These are phyloP conservation scores for Zaprionus gabonicus DNA, from an alignment of 1,140 invertebrate genomes.

Conservation along the genomic window DNA sequence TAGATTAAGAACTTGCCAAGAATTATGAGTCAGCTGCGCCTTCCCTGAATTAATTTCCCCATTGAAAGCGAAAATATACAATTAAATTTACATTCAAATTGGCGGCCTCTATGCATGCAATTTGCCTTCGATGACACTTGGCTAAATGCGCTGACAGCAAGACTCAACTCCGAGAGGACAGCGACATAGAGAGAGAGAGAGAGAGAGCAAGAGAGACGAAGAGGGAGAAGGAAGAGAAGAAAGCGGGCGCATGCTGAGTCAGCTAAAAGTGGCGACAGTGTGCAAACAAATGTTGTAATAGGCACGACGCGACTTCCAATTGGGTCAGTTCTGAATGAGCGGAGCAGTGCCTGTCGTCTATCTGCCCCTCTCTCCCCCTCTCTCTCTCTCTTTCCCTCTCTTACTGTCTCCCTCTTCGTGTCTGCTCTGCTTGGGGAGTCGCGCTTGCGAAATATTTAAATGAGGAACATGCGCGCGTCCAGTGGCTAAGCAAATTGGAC, in stretches of 20 bases:
- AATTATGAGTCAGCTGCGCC: conserved; percentile 17
- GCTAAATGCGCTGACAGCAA: conserved; percentile 28
- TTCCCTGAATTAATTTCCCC: conserved; percentile 13
- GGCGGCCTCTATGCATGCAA: conserved; percentile 8
- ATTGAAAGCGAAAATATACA: conserved; percentile 47
- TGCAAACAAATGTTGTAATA: conserved; percentile 46
- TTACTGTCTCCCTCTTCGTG: conserved; percentile 2
- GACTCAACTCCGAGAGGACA: background rate
- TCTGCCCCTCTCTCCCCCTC: background rate
- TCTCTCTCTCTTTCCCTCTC: background rate
- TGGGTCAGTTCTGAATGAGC: conserved; percentile 66
- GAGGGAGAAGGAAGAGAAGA: background rate
- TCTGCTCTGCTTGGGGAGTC: background rate
- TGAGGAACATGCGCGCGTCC: conserved; percentile 65
- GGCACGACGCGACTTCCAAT: conserved; percentile 39
- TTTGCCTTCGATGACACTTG: conserved; percentile 45
- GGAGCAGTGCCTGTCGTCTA: background rate
- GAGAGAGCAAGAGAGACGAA: background rate
- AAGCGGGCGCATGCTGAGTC: conserved; percentile 32
- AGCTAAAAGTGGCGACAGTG: conserved; percentile 45
- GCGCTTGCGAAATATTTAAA: conserved; percentile 69
- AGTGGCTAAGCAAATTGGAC: conserved; percentile 44
- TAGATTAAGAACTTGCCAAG: conserved; percentile 16
- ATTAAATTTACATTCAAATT: conserved; percentile 49
- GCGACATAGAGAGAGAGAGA: background rate